Evolutionary conservation across 92 coral and sea anemone species (phyloP).

Genomic region (Pocillopora grandis): DNA sequence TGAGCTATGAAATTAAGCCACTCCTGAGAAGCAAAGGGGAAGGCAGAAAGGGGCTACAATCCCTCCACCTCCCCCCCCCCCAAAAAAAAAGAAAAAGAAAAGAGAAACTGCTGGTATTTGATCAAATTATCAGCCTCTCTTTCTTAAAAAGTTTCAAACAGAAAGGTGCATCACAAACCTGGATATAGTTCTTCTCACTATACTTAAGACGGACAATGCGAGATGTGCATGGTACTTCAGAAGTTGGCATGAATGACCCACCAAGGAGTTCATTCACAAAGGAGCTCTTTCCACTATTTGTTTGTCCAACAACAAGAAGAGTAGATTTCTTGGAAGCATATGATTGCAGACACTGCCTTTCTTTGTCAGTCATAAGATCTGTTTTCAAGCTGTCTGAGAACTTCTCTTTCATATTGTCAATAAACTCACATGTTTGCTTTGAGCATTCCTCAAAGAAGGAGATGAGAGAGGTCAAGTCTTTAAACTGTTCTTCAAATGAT

Average conservation of each 20-base stretch:
- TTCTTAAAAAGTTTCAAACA: neutral
- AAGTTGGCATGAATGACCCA: slow-evolving; percentile 62
- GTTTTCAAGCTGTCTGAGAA: slow-evolving; percentile 26
- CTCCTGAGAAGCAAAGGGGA: too few species aligned
- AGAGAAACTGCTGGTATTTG: too few species aligned
- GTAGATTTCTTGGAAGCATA: slow-evolving; percentile 56
- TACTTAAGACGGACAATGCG: slow-evolving; percentile 69
- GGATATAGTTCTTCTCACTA: slow-evolving; percentile 50
- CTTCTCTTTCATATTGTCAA: slow-evolving; percentile 30
- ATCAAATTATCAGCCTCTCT: too few species aligned
- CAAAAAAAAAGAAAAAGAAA: too few species aligned
- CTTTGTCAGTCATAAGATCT: slow-evolving; percentile 49
- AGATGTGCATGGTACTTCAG: slow-evolving; percentile 75
- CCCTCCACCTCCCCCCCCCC: too few species aligned
- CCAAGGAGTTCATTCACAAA: slow-evolving; percentile 73
- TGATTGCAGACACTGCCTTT: slow-evolving; percentile 43
- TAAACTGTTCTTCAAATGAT: slow-evolving; percentile 61
- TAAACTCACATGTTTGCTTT: slow-evolving; percentile 29
- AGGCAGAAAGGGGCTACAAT: too few species aligned
- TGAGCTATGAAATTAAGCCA: too few species aligned
- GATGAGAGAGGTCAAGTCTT: slow-evolving; percentile 52
- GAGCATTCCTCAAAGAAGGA: slow-evolving; percentile 55
- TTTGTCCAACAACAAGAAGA: slow-evolving; percentile 67
- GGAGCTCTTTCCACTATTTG: slow-evolving; percentile 78
- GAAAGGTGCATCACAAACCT: slow-evolving; percentile 6